These are phyloP conservation scores for Mionectes macconnelli DNA, from an alignment of 2,113 vertebrate genomes.

Conservation along the genomic window DNA sequence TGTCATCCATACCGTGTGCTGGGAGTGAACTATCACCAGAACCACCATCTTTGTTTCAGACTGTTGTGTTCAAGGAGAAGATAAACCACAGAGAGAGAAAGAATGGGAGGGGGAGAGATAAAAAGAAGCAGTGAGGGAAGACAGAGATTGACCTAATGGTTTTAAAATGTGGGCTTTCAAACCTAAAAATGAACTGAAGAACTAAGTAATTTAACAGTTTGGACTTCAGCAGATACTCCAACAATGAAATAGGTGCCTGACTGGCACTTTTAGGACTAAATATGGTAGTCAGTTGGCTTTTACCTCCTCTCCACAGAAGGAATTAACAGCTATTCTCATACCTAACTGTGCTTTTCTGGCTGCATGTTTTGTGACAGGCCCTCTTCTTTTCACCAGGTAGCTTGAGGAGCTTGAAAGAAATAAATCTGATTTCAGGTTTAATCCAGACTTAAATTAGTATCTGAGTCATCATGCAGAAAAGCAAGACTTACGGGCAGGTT, in stretches of 20 bases:
- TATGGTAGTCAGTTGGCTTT: neutral
- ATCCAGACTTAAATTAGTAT: neutral
- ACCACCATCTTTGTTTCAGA: neutral
- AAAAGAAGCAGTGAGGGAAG: neutral
- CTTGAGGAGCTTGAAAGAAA: slow-evolving; percentile 15
- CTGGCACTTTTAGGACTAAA: neutral
- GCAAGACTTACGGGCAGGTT: slow-evolving; percentile 37
- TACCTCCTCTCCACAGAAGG: neutral
- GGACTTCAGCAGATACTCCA: neutral
- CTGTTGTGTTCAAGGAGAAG: neutral
- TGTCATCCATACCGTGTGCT: neutral
- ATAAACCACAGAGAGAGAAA: neutral
- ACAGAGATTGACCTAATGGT: neutral
- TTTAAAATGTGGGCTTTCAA: neutral
- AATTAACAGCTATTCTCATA: slow-evolving; percentile 41
- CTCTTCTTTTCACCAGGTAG: slow-evolving; percentile 59
- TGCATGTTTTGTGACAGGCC: slow-evolving; percentile 48
- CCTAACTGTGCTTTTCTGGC: slow-evolving; percentile 77
- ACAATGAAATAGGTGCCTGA: neutral
- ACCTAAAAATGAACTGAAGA: neutral
- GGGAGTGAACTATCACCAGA: neutral
- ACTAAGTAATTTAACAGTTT: neutral
- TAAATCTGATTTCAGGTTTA: neutral
- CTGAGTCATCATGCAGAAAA: neutral
- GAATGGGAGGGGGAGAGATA: neutral